phyloP scores from a whole-genome alignment of 1,140 invertebrate species.

The Neuroterus valhalla region DNA sequence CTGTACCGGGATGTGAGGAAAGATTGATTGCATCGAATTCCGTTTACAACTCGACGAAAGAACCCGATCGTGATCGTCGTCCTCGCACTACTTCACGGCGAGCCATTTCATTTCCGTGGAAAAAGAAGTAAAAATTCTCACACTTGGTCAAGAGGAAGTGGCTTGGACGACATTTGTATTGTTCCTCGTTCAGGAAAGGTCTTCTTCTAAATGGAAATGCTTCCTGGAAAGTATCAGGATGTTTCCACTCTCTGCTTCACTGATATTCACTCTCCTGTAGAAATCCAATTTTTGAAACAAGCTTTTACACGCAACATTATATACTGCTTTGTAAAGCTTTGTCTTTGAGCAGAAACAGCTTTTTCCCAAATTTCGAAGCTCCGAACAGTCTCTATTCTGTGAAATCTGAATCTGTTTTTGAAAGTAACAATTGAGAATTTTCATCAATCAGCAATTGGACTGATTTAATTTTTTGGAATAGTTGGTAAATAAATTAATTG shows the following conservation, averaged over 20 bases:
- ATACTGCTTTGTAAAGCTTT: too few relatives aligned
- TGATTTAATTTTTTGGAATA: too few relatives aligned
- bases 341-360: too few relatives aligned
- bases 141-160: slow-evolving; percentile 21
- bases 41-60: slow-evolving; percentile 41
- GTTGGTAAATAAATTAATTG: too few relatives aligned
- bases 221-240: slow-evolving; percentile 19
- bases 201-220: slow-evolving; percentile 25
- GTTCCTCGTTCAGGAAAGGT: slow-evolving; percentile 13
- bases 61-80: slow-evolving; percentile 25
- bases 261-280: slow-evolving; percentile 1
- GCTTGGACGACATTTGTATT: slow-evolving; percentile 25
- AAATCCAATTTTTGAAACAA: slow-evolving; percentile 1
- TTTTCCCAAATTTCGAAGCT: too few relatives aligned
- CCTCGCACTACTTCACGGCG: slow-evolving; percentile 37
- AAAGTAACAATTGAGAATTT: too few relatives aligned
- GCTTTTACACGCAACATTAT: neutral
- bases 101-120: slow-evolving; percentile 23
- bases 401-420: too few relatives aligned
- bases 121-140: slow-evolving; percentile 2
- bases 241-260: slow-evolving; percentile 2
- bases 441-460: too few relatives aligned
- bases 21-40: slow-evolving; percentile 61
- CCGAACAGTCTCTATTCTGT: too few relatives aligned
- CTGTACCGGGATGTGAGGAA: slow-evolving; percentile 36